These are phyloP conservation scores for Spea bombifrons DNA, from an alignment of 2,113 vertebrate genomes.

Conservation along the genomic window DNA sequence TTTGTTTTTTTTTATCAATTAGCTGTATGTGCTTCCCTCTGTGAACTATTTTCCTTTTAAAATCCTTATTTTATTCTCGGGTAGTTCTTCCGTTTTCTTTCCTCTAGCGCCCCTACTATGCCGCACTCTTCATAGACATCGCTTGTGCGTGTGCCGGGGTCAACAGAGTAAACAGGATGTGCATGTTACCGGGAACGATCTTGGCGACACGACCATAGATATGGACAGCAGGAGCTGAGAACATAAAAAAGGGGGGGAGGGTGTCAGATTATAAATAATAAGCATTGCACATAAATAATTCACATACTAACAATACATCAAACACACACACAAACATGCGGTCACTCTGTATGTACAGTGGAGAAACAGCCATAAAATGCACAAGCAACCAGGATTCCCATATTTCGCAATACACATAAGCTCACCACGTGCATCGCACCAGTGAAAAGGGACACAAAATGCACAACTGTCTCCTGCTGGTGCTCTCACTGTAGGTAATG, in stretches of 20 bases:
- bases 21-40: not conserved
- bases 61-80: no score
- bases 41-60: no score
- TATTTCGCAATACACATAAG: not conserved
- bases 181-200: conserved; percentile 74
- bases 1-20: not conserved
- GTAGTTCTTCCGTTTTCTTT: not conserved
- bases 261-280: not conserved
- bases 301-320: no score
- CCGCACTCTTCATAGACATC: not conserved
- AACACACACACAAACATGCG: not conserved
- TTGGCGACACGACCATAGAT: conserved; percentile 68
- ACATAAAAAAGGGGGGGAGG: conserved; percentile 40
- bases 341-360: not conserved
- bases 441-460: not conserved
- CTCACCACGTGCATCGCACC: not conserved
- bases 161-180: conserved; percentile 59
- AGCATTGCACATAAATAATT: not conserved
- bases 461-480: not conserved
- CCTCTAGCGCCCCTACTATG: not conserved
- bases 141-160: not conserved
- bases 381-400: not conserved
- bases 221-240: conserved; percentile 62
- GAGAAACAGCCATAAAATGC: not conserved
- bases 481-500: not conserved